Evolutionary conservation across 2,113 vertebrate genomes (phyloP), one percentile per base, ranked within the genome.

Genomic region (Corythornis cristatus): DNA sequence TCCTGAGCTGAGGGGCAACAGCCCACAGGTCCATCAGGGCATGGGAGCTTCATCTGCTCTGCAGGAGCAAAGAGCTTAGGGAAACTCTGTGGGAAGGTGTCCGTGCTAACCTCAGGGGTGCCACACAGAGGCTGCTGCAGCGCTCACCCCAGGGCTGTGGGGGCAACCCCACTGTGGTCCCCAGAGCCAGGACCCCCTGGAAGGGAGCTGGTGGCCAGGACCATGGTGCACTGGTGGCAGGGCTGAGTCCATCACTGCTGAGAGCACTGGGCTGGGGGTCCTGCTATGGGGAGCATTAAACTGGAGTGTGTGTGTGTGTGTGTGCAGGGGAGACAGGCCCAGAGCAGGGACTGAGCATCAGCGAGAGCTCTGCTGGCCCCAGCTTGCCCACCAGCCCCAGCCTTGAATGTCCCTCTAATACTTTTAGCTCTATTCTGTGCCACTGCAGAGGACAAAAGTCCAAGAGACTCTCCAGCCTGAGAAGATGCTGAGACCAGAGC

Each of bases 211-310:
- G 28, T 4, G 64, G 57, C 56, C 29, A 21, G 28, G 40, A 48
- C 17, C 51, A 10, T 6, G 3, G 1, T 19, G 46, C 33, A 0
- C 8, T 28, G 46, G 40, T 35, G 67, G 4, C 23, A 6, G 13
- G 0, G 43, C n/a, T 7, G 46, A 54, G 45, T 2, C 33, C 54
- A 19, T 45, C 22, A 6, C 11, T 16, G 65, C 66, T 31, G 65
- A 31, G 50, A 50, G 35, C 2, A 2, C 31, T 40, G 9, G 5
- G 35, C 72, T 14, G 35, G 72, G 26, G 45, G 26, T 66, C 23
- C n/a, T 19, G 2, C 43, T 6, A 1, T 7, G 43, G 50, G 67
- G 35, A 56, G 12, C 1, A 0, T 26, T 33, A 18, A 33, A 40
- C 22, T 57, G 54, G 54, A 57, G 25, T 26, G 15, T 5, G 12